Evolutionary conservation across 2,888 invertebrate genomes (phyloP), one percentile per base, ranked within the genome.

Genomic region (Pristionchus arcanus): DNA sequence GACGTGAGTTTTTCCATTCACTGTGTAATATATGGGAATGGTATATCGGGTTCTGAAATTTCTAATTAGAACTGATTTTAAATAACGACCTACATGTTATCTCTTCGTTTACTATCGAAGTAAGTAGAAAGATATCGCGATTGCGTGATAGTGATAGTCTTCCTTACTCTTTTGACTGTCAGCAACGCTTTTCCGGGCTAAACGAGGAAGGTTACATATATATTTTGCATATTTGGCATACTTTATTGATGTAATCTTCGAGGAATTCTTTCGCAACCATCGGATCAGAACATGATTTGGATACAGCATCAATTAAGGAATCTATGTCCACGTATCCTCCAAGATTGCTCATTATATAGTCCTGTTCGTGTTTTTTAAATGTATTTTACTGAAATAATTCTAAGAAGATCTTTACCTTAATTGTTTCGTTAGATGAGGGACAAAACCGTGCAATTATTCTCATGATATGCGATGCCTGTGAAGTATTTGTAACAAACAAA

Each of bases 1-100:
- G 19, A 71, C 13, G 28, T 34, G 13, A 34, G 31, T 28, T 13
- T 31, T 71, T n/a, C 71, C 71, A 34, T 71, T 31, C 15, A 71
- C 31, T 13, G 31, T 34, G 19, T 31, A 71, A 31, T 16, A 71
- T 19, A 71, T 16, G 15, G 71, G 71, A 19, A 71, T 71, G 2
- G 71, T 74, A 37, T 74, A 74, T 25, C 74, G 74, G 1, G 74
- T 74, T 34, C 34, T 74, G 63, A 63, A 63, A 49, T 49, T 49
- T 63, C n/a, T 11, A 2, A 25, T 25, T 2, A 68, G n/a, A n/a
- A n/a, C n/a, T n/a, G 9, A 68, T 31, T 21, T 13, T 68, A 0
- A 28, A 13, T 13, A 13, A 71, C 15, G 11, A 2, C 37, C 1
- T 2, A 74, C 74, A 13, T 21, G 37, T 74, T 74, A 7, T 74